Evolutionary conservation across 1,140 invertebrate genomes (phyloP).

Genomic region (Conus ventricosus): DNA sequence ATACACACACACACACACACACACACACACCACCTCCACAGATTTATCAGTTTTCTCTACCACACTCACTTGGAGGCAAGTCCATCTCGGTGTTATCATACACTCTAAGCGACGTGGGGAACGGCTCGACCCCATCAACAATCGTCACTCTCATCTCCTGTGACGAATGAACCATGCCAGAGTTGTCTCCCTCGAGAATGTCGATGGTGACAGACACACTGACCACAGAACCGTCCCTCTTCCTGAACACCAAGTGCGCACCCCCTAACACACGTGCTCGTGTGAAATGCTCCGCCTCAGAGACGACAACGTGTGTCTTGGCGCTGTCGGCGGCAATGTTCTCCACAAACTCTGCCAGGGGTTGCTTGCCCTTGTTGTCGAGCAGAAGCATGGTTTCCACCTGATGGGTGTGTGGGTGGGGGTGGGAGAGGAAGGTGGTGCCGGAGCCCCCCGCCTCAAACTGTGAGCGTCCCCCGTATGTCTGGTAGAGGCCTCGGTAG

Average conservation of each 20-base stretch:
- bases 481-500: constrained; percentile 54
- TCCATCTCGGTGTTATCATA: constrained; percentile 53
- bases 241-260: constrained; percentile 58
- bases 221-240: constrained; percentile 29
- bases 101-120: constrained; percentile 60
- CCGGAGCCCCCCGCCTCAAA: constrained; percentile 61
- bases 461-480: constrained; percentile 58
- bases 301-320: constrained; percentile 54
- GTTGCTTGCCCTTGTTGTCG: constrained; percentile 57
- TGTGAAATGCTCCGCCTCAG: constrained; percentile 22
- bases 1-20: neutral
- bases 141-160: constrained; percentile 52
- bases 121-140: constrained; percentile 53
- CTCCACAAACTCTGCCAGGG: constrained; percentile 48
- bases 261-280: constrained; percentile 37
- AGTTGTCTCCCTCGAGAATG: constrained; percentile 59
- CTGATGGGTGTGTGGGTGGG: constrained; percentile 25
- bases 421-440: constrained; percentile 56
- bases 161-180: constrained; percentile 61
- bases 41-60: neutral
- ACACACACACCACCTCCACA: too few species aligned
- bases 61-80: constrained; percentile 54
- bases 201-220: constrained; percentile 49
- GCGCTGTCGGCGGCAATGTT: constrained; percentile 53
- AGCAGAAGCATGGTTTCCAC: constrained; percentile 46